Conservation (phyloP, 2,888 invertebrate species). For the Pachydiplax longipennis region DNA sequence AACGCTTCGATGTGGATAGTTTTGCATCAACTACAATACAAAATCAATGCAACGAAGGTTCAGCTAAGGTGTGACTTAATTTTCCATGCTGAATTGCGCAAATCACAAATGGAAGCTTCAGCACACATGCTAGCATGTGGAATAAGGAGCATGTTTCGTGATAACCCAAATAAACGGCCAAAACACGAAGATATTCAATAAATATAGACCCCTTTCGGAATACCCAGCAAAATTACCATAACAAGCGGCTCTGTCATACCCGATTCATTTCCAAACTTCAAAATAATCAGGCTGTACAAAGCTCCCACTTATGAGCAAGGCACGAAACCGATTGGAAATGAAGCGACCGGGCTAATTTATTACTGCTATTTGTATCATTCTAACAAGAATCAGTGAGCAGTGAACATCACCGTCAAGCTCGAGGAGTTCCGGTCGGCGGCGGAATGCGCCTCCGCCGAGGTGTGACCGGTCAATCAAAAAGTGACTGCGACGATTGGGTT, state of each 20-base stretch:
- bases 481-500: neutral
- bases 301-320: neutral
- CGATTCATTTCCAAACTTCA: neutral
- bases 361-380: neutral
- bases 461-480: conserved; percentile 33
- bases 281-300: neutral
- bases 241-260: neutral
- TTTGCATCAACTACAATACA: too few species aligned
- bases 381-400: conserved; percentile 8
- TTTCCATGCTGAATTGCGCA: too few species aligned
- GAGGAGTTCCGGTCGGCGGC: neutral
- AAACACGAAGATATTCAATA: too few species aligned
- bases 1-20: too few species aligned
- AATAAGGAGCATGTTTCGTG: too few species aligned
- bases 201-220: too few species aligned
- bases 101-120: too few species aligned
- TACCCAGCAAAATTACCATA: neutral
- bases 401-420: neutral
- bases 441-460: neutral
- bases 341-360: neutral
- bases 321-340: neutral
- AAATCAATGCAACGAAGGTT: too few species aligned
- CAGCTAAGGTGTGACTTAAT: too few species aligned
- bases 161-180: too few species aligned
- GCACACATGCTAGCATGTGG: too few species aligned